Conservation (phyloP, 2,888 invertebrate genomes). For the Caenorhabditis parvicauda region DNA sequence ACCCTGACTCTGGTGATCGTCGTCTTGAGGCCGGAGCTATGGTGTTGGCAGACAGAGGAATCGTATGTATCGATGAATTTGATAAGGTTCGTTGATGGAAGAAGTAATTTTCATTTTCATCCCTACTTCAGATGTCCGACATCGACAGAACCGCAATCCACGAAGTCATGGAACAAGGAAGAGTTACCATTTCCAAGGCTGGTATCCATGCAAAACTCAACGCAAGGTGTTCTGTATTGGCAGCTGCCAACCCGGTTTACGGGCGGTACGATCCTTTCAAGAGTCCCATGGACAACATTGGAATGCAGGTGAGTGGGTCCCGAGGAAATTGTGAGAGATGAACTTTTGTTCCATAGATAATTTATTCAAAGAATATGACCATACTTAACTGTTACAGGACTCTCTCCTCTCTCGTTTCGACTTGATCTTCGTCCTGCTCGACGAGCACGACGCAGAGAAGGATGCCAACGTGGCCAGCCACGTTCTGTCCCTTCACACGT, state of each 20-base stretch:
- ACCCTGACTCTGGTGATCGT: conserved; percentile 76
- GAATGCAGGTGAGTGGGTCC: too few species aligned
- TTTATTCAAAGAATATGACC: too few species aligned
- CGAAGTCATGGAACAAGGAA: conserved; percentile 98
- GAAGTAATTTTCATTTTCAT: not conserved
- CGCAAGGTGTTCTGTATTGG: conserved; percentile 92
- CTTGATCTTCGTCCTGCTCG: conserved; percentile 92
- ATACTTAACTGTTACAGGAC: too few species aligned
- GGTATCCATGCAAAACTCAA: conserved; percentile 92
- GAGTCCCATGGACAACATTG: conserved; percentile 99
- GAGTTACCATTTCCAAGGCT: conserved; percentile 93
- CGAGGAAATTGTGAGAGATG: too few species aligned
- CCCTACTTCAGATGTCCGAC: conserved; percentile 85
- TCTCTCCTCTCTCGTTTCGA: conserved; percentile 96
- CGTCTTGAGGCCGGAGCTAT: conserved; percentile 83
- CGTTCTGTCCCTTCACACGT: conserved; percentile 93
- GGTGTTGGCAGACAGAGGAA: conserved; percentile 97
- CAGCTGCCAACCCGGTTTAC: conserved; percentile 99
- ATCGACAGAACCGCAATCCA: conserved; percentile 98
- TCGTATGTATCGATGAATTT: conserved; percentile 95
- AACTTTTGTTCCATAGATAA: too few species aligned
- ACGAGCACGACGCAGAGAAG: conserved; percentile 80
- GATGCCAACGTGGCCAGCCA: conserved; percentile 92
- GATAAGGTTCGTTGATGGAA: conserved; percentile 69
- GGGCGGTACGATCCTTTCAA: conserved; percentile 79